A percentile compares a stretch with the other conserved stretches of the same genome.
These are phyloP conservation scores for Eriosoma lanigerum DNA, from an alignment of 1,140 invertebrate genomes.

Conservation along the genomic window DNA sequence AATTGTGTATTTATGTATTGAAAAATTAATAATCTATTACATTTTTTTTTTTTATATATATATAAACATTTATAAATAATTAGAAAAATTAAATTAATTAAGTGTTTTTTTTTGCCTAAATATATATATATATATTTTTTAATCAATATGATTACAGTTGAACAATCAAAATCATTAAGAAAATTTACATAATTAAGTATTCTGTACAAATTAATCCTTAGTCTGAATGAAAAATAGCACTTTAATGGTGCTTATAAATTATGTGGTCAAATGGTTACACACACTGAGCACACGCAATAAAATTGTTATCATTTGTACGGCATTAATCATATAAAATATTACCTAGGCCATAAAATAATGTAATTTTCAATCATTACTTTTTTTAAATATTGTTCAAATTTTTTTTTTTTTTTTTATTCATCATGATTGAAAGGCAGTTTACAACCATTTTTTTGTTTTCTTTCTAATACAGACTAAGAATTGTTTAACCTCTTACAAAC, in stretches of 20 bases:
- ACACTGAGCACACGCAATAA: too few species aligned
- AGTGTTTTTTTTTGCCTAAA: not conserved
- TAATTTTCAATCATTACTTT: not conserved
- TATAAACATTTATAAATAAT: too few species aligned
- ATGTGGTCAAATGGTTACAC: too few species aligned
- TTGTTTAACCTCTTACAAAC: not conserved
- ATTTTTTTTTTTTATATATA: not conserved
- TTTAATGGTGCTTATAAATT: not conserved
- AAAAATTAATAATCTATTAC: too few species aligned
- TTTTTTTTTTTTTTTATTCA: not conserved
- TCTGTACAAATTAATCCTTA: not conserved
- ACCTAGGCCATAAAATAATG: not conserved
- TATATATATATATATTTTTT: not conserved
- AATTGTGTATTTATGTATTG: too few species aligned
- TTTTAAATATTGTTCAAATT: not conserved
- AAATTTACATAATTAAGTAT: not conserved
- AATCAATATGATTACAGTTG: not conserved
- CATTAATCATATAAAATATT: not conserved
- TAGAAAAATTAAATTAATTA: too few species aligned
- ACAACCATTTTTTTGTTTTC: not conserved
- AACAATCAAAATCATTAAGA: constrained; percentile 1
- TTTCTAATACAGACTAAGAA: constrained; percentile 5
- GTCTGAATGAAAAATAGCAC: not conserved
- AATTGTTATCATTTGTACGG: too few species aligned
- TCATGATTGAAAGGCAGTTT: not conserved